Conservation (phyloP, 1,140 invertebrate species). For the Rhysida immarginata region DNA sequence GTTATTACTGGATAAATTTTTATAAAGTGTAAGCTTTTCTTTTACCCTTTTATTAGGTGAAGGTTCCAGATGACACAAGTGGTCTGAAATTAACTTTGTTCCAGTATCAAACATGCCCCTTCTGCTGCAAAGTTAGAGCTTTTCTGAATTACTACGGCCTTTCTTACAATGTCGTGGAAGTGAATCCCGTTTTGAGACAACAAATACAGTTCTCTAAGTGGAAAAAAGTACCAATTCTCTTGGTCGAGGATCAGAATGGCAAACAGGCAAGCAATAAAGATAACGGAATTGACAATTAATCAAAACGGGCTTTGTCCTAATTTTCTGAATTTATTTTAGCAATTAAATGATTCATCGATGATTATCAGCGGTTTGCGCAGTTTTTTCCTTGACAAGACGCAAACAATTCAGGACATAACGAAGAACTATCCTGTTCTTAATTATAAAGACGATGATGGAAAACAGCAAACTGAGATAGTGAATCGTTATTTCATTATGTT, state of each 20-base stretch:
- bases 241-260: slow-evolving; percentile 41
- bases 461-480: slow-evolving; percentile 56
- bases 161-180: slow-evolving; percentile 91
- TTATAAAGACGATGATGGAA: slow-evolving; percentile 43
- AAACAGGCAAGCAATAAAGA: background rate
- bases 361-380: slow-evolving; percentile 80
- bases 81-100: slow-evolving; percentile 74
- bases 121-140: slow-evolving; percentile 93
- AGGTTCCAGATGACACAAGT: slow-evolving; percentile 46
- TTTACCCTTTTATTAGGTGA: slow-evolving; percentile 40
- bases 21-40: background rate
- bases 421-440: slow-evolving; percentile 64
- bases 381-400: slow-evolving; percentile 46
- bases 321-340: slow-evolving; percentile 36
- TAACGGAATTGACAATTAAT: background rate
- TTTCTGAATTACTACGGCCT: slow-evolving; percentile 88
- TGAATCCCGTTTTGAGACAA: slow-evolving; percentile 77
- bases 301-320: background rate
- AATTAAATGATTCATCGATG: slow-evolving; percentile 83
- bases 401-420: slow-evolving; percentile 50
- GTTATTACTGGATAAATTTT: too few species aligned
- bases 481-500: slow-evolving; percentile 95
- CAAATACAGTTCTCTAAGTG: slow-evolving; percentile 88
- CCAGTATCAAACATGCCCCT: slow-evolving; percentile 96
- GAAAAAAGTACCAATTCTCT: slow-evolving; percentile 90